phyloP scores from a whole-genome alignment of 53 echinoderm and acorn worm genomes.

The Temnopleurus reevesii region DNA sequence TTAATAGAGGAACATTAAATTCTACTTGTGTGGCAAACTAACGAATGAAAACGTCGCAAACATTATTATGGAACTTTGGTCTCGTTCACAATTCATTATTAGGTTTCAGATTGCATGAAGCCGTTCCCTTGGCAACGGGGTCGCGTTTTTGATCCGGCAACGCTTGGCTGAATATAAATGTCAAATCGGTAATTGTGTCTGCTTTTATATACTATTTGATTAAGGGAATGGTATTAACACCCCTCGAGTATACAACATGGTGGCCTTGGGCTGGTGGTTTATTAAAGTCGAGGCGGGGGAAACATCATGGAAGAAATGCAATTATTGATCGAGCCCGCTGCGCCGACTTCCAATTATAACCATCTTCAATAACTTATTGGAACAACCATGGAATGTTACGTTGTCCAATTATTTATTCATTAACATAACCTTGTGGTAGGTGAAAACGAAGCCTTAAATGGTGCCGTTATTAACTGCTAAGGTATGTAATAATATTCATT shows the following conservation, averaged over 20 bases:
- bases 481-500: no score
- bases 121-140: constrained; percentile 30
- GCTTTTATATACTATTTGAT: neutral
- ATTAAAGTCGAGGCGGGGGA: neutral
- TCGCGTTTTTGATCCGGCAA: neutral
- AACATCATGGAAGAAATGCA: neutral
- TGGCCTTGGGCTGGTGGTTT: neutral
- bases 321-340: neutral
- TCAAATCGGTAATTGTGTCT: neutral
- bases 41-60: no score
- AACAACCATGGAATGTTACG: no score
- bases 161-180: neutral
- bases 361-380: neutral
- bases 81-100: neutral
- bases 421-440: no score
- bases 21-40: no score
- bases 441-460: no score
- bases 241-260: neutral
- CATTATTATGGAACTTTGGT: neutral
- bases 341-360: no score
- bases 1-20: no score
- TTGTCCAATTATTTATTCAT: no score
- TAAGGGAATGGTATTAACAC: neutral
- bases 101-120: neutral
- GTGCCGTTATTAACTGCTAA: no score